Evolutionary conservation across 2,888 invertebrate species (phyloP).

Genomic region (Thysanoteuthis rhombus): DNA sequence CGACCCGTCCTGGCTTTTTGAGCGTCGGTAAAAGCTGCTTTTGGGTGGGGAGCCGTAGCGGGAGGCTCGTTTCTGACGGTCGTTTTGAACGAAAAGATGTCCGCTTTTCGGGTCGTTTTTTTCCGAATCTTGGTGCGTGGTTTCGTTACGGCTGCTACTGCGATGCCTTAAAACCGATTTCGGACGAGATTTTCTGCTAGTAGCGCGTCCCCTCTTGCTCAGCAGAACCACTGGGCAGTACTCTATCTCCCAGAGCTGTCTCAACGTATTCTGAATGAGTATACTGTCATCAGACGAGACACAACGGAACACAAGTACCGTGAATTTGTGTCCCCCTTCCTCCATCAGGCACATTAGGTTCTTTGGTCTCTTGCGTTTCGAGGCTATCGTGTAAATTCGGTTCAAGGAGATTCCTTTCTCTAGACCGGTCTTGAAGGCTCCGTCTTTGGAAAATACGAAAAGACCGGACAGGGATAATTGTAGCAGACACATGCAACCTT

Average conservation of each 20-base stretch:
- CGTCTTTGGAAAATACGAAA: neutral
- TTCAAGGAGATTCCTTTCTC: conserved; percentile 1
- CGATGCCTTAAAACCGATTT: neutral
- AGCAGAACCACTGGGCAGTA: neutral
- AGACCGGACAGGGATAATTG: neutral
- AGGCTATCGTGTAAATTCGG: conserved; percentile 14
- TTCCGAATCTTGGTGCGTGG: neutral
- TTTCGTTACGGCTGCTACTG: neutral
- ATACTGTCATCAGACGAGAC: neutral
- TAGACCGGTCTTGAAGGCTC: neutral
- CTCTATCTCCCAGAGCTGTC: neutral
- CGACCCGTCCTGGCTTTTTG: neutral
- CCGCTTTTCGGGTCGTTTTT: neutral
- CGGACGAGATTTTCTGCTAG: neutral
- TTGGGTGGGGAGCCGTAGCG: neutral
- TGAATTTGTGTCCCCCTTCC: neutral
- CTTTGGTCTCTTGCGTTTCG: neutral
- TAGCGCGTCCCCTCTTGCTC: neutral
- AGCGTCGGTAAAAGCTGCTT: neutral
- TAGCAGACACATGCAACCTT: neutral
- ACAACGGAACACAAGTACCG: neutral
- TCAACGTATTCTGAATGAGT: neutral
- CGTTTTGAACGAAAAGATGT: neutral
- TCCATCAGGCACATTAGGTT: conserved; percentile 16
- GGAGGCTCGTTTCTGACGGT: neutral